These are phyloP conservation scores for Syngnathoides biaculeatus DNA, from an alignment of 2,113 vertebrate genomes.

Conservation along the genomic window DNA sequence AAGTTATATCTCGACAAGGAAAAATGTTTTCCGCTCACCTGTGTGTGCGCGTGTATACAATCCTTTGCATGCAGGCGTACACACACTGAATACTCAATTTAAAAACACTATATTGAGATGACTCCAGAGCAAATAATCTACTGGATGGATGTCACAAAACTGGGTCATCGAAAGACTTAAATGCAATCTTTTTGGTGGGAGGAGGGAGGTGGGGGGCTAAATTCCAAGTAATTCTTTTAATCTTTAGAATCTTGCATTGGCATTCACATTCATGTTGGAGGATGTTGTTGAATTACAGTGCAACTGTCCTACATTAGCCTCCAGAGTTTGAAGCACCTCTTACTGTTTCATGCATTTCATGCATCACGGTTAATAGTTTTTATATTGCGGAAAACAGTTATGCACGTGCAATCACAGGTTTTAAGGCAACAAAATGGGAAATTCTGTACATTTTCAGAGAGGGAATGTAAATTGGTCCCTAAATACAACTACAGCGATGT, in stretches of 20 bases:
- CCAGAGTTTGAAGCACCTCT: background rate
- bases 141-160: constrained; percentile 58
- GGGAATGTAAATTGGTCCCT: too few relatives aligned
- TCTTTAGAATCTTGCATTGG: constrained; percentile 58
- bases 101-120: constrained; percentile 45
- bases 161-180: constrained; percentile 63
- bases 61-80: constrained; percentile 6
- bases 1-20: constrained; percentile 19
- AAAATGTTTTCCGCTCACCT: constrained; percentile 19
- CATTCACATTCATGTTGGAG: constrained; percentile 30
- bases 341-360: background rate
- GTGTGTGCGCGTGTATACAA: constrained; percentile 1
- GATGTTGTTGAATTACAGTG: constrained; percentile 30
- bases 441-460: too few relatives aligned
- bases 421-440: too few relatives aligned
- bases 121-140: constrained; percentile 51
- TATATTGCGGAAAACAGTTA: background rate
- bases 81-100: constrained; percentile 27
- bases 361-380: background rate
- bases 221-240: constrained; percentile 61
- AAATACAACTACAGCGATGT: too few relatives aligned
- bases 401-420: background rate
- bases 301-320: constrained; percentile 25
- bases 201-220: background rate
- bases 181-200: constrained; percentile 31